Evolutionary conservation across 2,888 invertebrate genomes (phyloP), one percentile per base, ranked within the genome.

Genomic region (Hypolimnas misippus): DNA sequence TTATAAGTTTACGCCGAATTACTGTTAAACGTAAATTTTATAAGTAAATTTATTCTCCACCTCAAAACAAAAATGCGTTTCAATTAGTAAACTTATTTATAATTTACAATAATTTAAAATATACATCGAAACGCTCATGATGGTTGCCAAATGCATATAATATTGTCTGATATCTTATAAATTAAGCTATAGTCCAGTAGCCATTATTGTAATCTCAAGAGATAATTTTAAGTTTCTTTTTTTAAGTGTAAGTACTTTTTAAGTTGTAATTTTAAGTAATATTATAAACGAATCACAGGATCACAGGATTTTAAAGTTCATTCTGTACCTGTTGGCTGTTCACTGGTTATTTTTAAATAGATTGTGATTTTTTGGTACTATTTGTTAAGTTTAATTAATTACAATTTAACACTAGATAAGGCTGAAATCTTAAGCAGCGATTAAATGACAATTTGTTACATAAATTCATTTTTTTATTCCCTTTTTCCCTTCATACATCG

Each of bases 371-470:
- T 44, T 1, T 4, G 19, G 44, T 44, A 44, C 12, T 10, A 21
- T 4, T 12, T 44, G 19, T 46, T 12, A 21, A 10, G 44, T 21
- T 21, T 12, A 21, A 21, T 21, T 19, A 21, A 12, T 19, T 12
- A 19, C 12, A 10, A 17, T 4, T 10, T 19, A 4, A 38, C 35
- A 38, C 5, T 19, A 19, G 1, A 12, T 44, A 19, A 44, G 14
- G 5, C 14, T 44, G 12, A 21, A 10, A 46, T 12, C 44, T 46
- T 21, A 12, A 19, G n/a, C 19, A 21, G 44, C 44, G 12, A 46
- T 21, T 46, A 46, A 46, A 46, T 46, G 44, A 21, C 21, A n/a
- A 46, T 46, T 46, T 46, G 44, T 46, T 46, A 46, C 44, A 46
- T n/a, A 19, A 46, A 12, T 4, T 42, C 8, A 17, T 42, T 40